Evolutionary conservation across 2,113 vertebrate genomes (phyloP), one percentile per base, ranked within the genome.

Genomic region (Alligator sinensis): DNA sequence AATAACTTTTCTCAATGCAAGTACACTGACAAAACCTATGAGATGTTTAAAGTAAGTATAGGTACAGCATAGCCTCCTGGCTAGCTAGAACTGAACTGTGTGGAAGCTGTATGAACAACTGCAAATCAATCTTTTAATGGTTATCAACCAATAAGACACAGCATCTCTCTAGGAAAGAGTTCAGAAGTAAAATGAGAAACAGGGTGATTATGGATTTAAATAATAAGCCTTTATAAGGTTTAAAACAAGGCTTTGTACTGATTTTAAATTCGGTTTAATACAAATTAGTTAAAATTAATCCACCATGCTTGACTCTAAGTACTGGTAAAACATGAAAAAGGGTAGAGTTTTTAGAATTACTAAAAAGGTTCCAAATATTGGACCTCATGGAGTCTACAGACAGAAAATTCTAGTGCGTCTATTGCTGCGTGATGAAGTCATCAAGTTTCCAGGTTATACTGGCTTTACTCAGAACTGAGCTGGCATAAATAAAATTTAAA

Each of bases 371-470:
- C 21, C 30, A 38, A 72, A 17, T n/a, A 28, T 68, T 30, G 47
- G 47, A 47, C 47, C 47, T 47, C 47, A 47, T 47, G 8, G 47
- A 47, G 30, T 57, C 25, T 61, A 27, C 2, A 6, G 1, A 7
- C 4, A 16, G 3, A 9, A 62, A 47, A 0, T 1, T 82, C 72
- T n/a, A 25, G 24, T 3, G n/a, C n/a, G 34, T 62, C 30, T 14
- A 6, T 38, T 4, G 68, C 34, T 6, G 28, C 0, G 1, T 0
- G 13, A 16, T 6, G 4, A 86, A 68, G 24, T 18, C n/a, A 22
- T 6, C 7, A 17, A 27, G 63, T 61, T 30, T 58, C 68, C 3
- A 22, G 79, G 79, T 63, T 47, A 21, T 5, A 3, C 15, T 30
- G 86, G 34, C 4, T 0, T 17, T 4, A 2, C 66, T 64, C 2